Percentiles rank a stretch among this genome's conserved stretches.
Evolutionary conservation across 2,888 invertebrate species (phyloP).

Genomic region (Drosophila quinaria): DNA sequence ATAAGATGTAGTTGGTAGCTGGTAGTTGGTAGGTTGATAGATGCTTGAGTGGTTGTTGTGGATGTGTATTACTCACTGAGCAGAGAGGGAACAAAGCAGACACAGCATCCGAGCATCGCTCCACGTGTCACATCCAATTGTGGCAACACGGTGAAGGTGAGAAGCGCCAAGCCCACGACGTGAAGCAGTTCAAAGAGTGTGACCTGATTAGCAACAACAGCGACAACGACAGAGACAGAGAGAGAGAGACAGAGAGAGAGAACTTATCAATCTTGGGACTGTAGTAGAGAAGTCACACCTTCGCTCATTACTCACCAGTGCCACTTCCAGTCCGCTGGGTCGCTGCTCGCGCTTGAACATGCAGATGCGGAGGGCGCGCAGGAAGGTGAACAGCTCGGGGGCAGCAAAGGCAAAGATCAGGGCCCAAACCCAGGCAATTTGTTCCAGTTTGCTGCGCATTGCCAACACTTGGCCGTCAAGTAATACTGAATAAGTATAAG

Average conservation of each 20-base stretch:
- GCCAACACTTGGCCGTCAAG: conserved; percentile 49
- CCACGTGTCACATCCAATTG: conserved; percentile 93
- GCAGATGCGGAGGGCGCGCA: conserved; percentile 90
- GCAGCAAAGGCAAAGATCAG: conserved; percentile 90
- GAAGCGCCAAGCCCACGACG: conserved; percentile 91
- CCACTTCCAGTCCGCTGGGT: conserved; percentile 87
- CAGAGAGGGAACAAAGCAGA: conserved; percentile 93
- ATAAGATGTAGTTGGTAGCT: conserved; percentile 1
- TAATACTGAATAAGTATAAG: conserved; percentile 43
- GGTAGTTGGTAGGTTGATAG: background rate
- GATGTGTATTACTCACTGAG: conserved; percentile 87
- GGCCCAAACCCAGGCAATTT: conserved; percentile 93
- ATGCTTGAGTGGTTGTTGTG: conserved; percentile 9
- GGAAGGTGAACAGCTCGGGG: conserved; percentile 91
- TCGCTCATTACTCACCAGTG: conserved; percentile 86
- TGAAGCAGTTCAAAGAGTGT: conserved; percentile 92
- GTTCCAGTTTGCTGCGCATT: conserved; percentile 87
- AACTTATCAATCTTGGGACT: conserved; percentile 59
- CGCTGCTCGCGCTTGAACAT: conserved; percentile 90
- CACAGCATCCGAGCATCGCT: conserved; percentile 93
- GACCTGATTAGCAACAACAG: conserved; percentile 83
- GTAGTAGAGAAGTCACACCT: background rate
- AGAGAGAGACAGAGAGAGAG: background rate
- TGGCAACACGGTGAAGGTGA: conserved; percentile 92
- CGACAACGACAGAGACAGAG: background rate